Conservation (phyloP, 2,113 vertebrate genomes). For the Lamprologus tigripictilis region DNA sequence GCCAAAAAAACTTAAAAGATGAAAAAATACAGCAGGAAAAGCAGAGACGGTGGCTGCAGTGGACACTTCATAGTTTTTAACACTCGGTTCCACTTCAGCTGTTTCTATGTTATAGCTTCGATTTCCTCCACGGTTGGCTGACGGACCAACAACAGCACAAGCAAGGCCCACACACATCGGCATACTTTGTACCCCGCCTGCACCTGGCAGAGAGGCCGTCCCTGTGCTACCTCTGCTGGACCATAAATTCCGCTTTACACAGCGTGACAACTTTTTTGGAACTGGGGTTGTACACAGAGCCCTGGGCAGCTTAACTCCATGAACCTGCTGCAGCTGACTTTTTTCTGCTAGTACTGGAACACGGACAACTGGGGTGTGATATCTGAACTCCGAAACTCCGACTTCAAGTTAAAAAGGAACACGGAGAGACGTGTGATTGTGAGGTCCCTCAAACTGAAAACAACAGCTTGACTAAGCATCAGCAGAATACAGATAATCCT, state of each 20-base stretch:
- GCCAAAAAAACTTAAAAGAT: not conserved
- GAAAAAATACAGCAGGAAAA: not conserved
- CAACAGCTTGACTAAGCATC: not conserved
- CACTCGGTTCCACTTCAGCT: not conserved
- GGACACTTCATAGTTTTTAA: not conserved
- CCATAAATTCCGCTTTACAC: not conserved
- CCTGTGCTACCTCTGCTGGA: not conserved
- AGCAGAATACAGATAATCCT: not conserved
- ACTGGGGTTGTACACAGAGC: not conserved
- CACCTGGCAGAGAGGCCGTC: not conserved
- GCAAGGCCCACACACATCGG: not conserved
- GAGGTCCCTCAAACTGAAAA: not conserved
- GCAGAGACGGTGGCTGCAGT: not conserved
- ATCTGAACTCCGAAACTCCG: not conserved
- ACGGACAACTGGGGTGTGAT: not conserved
- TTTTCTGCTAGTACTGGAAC: not conserved
- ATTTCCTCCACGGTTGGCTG: not conserved
- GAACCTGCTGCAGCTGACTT: not conserved
- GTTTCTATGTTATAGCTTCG: not conserved
- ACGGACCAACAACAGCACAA: not conserved
- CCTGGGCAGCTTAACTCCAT: not conserved
- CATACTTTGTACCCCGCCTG: not conserved
- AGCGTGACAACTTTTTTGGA: not conserved
- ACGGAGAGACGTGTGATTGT: not conserved
- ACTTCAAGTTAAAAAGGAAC: not conserved